These are phyloP conservation scores for Pammene aurita DNA, from an alignment of 2,888 invertebrate genomes.

Conservation along the genomic window DNA sequence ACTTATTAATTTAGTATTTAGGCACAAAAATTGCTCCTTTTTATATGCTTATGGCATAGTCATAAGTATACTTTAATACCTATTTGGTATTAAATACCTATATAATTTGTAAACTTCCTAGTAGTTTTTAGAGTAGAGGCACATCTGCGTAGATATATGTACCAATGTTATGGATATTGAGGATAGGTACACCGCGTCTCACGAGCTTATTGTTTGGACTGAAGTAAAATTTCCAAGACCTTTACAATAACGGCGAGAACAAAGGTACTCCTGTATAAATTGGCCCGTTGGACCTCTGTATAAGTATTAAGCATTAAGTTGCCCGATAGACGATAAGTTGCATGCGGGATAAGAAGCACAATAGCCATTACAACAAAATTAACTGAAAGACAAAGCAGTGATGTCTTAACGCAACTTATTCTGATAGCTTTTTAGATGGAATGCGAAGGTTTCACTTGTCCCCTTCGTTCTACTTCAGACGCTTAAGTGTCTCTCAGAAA, in stretches of 20 bases:
- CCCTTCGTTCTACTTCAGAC: constrained; percentile 65
- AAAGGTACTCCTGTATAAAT: constrained; percentile 13
- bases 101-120: no score
- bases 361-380: constrained; percentile 63
- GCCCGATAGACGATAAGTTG: constrained; percentile 56
- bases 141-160: no score
- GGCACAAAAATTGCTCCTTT: no score
- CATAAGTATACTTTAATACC: no score
- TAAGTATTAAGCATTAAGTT: constrained; percentile 66
- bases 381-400: constrained; percentile 59
- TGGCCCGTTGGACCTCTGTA: constrained; percentile 58
- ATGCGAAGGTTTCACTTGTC: constrained; percentile 47
- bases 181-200: not conserved
- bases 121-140: no score
- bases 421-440: constrained; percentile 63
- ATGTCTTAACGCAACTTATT: constrained; percentile 53
- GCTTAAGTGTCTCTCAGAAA: constrained; percentile 59
- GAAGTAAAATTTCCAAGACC: constrained; percentile 5
- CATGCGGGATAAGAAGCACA: constrained; percentile 62
- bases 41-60: no score
- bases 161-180: no score
- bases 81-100: no score
- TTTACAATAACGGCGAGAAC: not conserved
- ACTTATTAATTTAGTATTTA: no score
- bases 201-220: not conserved